phyloP scores from a whole-genome alignment of 2,113 vertebrate genomes.

The Gobio gobio region DNA sequence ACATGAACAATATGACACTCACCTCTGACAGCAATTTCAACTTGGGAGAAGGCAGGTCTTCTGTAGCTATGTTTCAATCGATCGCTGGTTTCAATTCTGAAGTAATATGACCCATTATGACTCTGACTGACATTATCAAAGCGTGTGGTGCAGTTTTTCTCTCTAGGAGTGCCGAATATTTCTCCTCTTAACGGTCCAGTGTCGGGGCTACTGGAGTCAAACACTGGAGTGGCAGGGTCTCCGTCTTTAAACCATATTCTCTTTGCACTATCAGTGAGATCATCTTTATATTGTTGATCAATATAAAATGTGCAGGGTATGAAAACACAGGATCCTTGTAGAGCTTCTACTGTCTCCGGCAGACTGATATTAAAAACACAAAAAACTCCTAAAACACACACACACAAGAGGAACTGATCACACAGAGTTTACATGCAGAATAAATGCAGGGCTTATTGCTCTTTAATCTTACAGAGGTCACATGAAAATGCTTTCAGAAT shows the following conservation, averaged over 20 bases:
- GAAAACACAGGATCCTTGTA: slow-evolving; percentile 37
- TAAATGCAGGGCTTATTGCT: background rate
- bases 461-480: background rate
- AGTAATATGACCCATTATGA: background rate
- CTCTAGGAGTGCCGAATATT: slow-evolving; percentile 4
- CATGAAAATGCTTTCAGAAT: background rate
- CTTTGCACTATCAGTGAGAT: background rate
- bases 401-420: background rate
- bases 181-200: background rate
- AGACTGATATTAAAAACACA: slow-evolving; percentile 3
- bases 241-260: background rate
- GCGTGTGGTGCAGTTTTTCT: slow-evolving; percentile 17
- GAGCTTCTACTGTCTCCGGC: slow-evolving; percentile 17
- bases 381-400: slow-evolving; percentile 21
- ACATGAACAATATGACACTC: background rate
- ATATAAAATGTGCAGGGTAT: slow-evolving; percentile 41
- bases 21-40: background rate
- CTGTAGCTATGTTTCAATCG: fast-evolving
- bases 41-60: background rate
- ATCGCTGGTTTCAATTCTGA: background rate
- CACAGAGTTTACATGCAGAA: background rate
- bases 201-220: background rate
- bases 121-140: background rate
- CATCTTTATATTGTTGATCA: fast-evolving
- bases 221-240: fast-evolving